Evolutionary conservation across 2,113 vertebrate genomes (phyloP).

Genomic region (Melozone crissalis): DNA sequence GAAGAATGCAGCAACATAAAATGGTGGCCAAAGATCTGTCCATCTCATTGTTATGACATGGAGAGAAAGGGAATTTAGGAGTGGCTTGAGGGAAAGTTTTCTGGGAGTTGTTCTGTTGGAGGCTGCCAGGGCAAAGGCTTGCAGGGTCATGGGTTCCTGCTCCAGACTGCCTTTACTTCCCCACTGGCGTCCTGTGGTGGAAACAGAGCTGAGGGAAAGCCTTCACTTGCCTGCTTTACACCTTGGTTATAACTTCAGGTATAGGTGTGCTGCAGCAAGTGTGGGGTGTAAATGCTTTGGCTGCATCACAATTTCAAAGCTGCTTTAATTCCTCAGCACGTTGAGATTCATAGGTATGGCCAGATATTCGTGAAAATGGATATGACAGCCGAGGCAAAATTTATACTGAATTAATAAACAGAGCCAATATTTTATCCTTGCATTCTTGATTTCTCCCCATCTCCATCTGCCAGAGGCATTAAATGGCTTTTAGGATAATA

Average conservation of each 20-base stretch:
- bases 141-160: neutral
- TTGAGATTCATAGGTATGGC: neutral
- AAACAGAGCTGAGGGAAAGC: neutral
- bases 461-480: constrained; percentile 49
- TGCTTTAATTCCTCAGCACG: neutral
- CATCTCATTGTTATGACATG: neutral
- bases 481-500: neutral
- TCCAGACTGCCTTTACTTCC: neutral
- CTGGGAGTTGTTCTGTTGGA: neutral
- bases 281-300: neutral
- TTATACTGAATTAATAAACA: constrained; percentile 1
- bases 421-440: neutral
- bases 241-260: accelerated
- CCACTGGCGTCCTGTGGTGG: accelerated
- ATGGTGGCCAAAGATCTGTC: neutral
- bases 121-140: neutral
- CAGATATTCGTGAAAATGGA: neutral
- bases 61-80: neutral
- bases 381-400: neutral
- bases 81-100: neutral
- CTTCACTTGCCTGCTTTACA: accelerated
- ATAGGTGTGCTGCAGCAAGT: neutral
- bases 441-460: constrained; percentile 1
- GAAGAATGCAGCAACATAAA: neutral
- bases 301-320: neutral